phyloP scores from a whole-genome alignment of 2,113 vertebrate species.

The Gopherus flavomarginatus region DNA sequence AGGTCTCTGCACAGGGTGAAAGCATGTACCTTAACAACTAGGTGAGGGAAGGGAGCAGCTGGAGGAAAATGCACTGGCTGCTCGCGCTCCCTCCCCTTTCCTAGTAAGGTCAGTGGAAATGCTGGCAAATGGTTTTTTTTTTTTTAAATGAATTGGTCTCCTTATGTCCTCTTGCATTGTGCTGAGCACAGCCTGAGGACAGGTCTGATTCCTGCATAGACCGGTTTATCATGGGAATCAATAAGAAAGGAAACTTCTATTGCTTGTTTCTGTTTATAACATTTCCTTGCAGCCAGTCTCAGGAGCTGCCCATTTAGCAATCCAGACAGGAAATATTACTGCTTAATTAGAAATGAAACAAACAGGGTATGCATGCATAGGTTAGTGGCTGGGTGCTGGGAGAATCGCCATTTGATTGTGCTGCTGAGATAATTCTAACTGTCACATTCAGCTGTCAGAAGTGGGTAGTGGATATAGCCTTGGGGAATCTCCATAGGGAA shows the following conservation, averaged over 20 bases:
- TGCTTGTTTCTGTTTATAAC: conserved; percentile 39
- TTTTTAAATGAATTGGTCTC: conserved; percentile 26
- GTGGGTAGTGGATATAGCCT: neutral
- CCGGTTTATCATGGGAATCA: conserved; percentile 29
- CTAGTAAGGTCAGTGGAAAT: conserved; percentile 6
- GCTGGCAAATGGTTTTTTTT: neutral
- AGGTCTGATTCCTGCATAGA: conserved; percentile 25
- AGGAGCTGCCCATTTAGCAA: neutral
- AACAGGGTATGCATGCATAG: too few relatives aligned
- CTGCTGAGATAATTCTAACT: neutral
- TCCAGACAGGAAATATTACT: neutral
- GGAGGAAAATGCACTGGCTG: neutral
- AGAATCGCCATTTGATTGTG: neutral
- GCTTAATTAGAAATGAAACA: neutral
- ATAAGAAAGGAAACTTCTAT: conserved; percentile 5
- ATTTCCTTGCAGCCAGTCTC: neutral
- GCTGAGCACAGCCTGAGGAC: conserved; percentile 1
- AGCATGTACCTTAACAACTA: neutral
- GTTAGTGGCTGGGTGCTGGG: neutral
- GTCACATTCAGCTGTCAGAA: neutral
- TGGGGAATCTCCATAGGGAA: neutral
- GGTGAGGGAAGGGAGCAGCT: neutral
- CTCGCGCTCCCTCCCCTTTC: neutral
- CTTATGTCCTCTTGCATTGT: conserved; percentile 10
- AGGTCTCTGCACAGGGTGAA: neutral